A percentile compares a stretch with the other conserved stretches of the same genome.
phyloP scores from a whole-genome alignment of 2,888 invertebrate species.

The Parascotia fuliginaria region DNA sequence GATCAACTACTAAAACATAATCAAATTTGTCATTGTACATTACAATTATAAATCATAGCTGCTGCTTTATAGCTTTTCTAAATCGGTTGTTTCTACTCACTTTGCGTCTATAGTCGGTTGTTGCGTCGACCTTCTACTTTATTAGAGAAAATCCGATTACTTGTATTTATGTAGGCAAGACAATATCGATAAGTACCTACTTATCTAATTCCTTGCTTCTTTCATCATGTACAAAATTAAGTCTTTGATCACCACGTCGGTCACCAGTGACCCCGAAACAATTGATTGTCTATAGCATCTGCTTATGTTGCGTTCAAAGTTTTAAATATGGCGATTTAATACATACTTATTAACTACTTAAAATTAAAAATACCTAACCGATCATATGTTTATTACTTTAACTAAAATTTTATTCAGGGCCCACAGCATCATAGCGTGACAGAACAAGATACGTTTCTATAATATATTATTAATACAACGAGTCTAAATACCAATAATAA shows the following conservation, averaged over 20 bases:
- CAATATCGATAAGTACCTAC: neutral
- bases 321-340: constrained; percentile 39
- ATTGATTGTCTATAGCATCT: neutral
- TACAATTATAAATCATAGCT: too few relatives aligned
- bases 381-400: constrained; percentile 7
- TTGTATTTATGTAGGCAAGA: neutral
- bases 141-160: neutral
- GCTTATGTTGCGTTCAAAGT: too few relatives aligned
- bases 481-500: neutral
- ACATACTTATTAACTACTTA: constrained; percentile 23
- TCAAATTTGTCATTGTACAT: too few relatives aligned
- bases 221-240: neutral
- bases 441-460: neutral
- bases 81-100: too few relatives aligned
- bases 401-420: constrained; percentile 1
- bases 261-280: too few relatives aligned
- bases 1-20: too few relatives aligned
- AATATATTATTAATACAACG: neutral
- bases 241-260: too few relatives aligned
- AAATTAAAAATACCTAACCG: constrained; percentile 20
- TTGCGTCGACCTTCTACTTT: too few relatives aligned
- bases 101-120: too few relatives aligned
- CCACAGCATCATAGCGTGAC: constrained; percentile 2
- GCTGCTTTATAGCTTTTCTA: too few relatives aligned
- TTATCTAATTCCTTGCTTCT: neutral